Evolutionary conservation across 2,888 invertebrate genomes (phyloP).

Genomic region (Amiota minor): DNA sequence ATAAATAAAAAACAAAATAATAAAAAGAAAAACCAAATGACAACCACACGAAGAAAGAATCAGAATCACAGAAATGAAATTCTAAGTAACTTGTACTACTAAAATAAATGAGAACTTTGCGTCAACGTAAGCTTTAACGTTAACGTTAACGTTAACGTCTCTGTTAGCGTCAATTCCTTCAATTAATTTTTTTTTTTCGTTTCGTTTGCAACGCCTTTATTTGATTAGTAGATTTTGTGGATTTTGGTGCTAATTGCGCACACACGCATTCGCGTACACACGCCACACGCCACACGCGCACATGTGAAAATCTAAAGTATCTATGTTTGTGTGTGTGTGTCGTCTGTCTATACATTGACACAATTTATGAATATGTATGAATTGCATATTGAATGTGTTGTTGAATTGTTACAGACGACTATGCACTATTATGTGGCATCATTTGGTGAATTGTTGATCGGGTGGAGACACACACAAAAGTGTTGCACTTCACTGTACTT

Average conservation of each 20-base stretch:
- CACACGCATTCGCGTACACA: constrained; percentile 27
- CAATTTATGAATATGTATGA: not conserved
- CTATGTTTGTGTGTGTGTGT: not conserved
- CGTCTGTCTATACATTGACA: not conserved
- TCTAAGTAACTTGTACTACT: not conserved
- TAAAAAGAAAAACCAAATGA: not conserved
- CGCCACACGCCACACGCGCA: not conserved
- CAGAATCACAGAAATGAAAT: not conserved
- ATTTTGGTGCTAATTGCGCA: constrained; percentile 58
- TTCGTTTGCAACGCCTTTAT: constrained; percentile 45
- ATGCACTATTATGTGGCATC: no score
- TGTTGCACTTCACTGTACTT: constrained; percentile 17
- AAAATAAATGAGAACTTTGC: not conserved
- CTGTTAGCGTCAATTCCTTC: constrained; percentile 1
- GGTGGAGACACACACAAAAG: constrained; percentile 7
- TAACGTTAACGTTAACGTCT: not conserved
- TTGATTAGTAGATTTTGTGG: constrained; percentile 60
- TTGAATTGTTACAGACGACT: no score
- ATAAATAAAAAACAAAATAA: not conserved
- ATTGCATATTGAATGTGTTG: no score
- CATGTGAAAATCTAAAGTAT: not conserved
- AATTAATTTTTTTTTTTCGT: constrained; percentile 52
- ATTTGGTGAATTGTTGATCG: not conserved
- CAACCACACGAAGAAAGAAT: not conserved
- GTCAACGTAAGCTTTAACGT: not conserved